Percentiles rank a stretch among this genome's conserved stretches.
Conservation (phyloP, 1,140 invertebrate species). For the Bombus waltoni region DNA sequence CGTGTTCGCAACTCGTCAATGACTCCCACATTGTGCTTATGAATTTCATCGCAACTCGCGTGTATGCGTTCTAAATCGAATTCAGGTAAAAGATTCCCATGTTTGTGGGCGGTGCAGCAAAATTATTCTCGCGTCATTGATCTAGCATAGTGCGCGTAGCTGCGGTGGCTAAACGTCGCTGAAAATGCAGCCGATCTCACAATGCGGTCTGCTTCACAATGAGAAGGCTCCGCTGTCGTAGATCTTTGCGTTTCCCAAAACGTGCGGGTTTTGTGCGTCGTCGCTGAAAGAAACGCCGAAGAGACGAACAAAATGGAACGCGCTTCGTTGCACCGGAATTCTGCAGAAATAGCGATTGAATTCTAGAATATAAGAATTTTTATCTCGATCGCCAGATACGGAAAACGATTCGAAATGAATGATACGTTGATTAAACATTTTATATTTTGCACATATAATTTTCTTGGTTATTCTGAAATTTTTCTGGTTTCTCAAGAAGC, state of each 20-base stretch:
- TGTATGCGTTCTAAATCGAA: conserved; percentile 16
- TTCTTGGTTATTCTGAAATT: too few relatives aligned
- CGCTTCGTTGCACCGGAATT: neutral
- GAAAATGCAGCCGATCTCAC: conserved; percentile 28
- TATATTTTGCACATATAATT: too few relatives aligned
- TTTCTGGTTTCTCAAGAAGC: too few relatives aligned
- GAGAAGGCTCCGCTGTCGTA: conserved; percentile 26
- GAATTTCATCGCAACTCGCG: neutral
- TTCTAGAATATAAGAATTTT: neutral
- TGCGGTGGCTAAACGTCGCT: neutral
- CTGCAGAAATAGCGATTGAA: neutral
- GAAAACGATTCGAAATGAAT: neutral
- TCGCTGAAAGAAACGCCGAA: conserved; percentile 3
- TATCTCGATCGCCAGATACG: too few relatives aligned
- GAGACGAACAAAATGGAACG: conserved; percentile 3
- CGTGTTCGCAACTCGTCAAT: neutral
- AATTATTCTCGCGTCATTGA: conserved; percentile 64
- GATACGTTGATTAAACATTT: neutral
- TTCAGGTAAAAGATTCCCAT: conserved; percentile 8
- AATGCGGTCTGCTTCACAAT: conserved; percentile 42
- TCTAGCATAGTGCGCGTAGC: conserved; percentile 34
- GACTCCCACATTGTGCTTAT: neutral
- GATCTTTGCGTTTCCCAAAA: conserved; percentile 20
- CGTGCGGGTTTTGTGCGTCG: conserved; percentile 33
- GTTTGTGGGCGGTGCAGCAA: conserved; percentile 54